phyloP scores from a whole-genome alignment of 1,140 invertebrate species.

The Carposina sasakii region DNA sequence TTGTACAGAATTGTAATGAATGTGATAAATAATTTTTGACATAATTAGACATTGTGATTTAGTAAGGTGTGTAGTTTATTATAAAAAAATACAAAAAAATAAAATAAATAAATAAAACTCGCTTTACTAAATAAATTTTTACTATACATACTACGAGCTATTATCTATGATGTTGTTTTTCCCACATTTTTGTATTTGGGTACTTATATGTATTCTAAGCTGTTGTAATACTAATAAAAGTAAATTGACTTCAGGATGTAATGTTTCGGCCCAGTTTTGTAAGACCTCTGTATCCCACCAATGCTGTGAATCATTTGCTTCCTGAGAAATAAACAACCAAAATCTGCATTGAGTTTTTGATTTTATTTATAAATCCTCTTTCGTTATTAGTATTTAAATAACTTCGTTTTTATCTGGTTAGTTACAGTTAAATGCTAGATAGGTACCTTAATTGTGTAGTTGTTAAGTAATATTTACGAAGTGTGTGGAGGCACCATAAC shows the following conservation, averaged over 20 bases:
- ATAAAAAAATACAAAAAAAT: constrained; percentile 42
- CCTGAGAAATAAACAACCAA: constrained; percentile 69
- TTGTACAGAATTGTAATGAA: constrained; percentile 68
- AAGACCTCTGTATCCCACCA: constrained; percentile 67
- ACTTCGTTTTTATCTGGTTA: too few species aligned
- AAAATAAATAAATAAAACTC: too few species aligned
- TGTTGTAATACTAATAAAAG: constrained; percentile 63
- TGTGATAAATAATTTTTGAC: constrained; percentile 69
- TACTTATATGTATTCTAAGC: constrained; percentile 61
- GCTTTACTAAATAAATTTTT: constrained; percentile 65
- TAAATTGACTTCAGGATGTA: constrained; percentile 47
- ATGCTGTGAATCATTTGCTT: constrained; percentile 72
- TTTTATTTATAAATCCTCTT: too few species aligned
- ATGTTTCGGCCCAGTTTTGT: constrained; percentile 64
- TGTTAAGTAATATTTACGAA: too few species aligned
- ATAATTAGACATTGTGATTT: constrained; percentile 69
- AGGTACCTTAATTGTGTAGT: too few species aligned
- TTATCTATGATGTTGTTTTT: constrained; percentile 61
- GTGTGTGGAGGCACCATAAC: too few species aligned
- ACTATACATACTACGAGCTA: constrained; percentile 53
- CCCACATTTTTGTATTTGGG: constrained; percentile 63
- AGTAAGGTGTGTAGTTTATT: constrained; percentile 64
- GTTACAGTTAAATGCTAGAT: too few species aligned
- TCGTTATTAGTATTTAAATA: too few species aligned
- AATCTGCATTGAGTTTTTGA: constrained; percentile 45